Evolutionary conservation across 2,888 invertebrate species (phyloP).

Genomic region (Hecatera dysodea): DNA sequence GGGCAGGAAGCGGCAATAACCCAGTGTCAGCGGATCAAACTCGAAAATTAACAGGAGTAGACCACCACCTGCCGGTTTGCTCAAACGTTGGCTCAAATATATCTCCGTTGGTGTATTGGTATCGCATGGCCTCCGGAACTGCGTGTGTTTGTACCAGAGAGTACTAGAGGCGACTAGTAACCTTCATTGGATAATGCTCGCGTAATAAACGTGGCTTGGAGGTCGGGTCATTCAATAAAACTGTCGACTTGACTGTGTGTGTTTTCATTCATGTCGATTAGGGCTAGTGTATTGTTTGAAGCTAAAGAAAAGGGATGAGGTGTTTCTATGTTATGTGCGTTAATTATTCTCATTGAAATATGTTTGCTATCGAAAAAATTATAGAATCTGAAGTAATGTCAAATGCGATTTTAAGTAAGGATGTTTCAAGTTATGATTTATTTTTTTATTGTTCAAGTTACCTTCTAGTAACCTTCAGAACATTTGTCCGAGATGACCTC

Average conservation of each 20-base stretch:
- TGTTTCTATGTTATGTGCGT: not conserved
- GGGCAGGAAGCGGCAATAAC: slow-evolving; percentile 77
- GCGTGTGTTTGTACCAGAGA: slow-evolving; percentile 63
- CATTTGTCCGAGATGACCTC: slow-evolving; percentile 34
- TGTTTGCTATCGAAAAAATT: not conserved
- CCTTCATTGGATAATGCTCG: slow-evolving; percentile 69
- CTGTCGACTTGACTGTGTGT: slow-evolving; percentile 40
- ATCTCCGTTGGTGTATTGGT: slow-evolving; percentile 52
- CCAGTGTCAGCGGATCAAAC: slow-evolving; percentile 78
- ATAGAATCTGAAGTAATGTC: not conserved
- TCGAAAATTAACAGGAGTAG: slow-evolving; percentile 70
- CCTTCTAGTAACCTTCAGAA: slow-evolving; percentile 27
- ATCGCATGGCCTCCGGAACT: slow-evolving; percentile 46
- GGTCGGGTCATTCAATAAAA: slow-evolving; percentile 58
- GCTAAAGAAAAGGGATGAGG: not conserved
- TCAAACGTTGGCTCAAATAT: slow-evolving; percentile 64
- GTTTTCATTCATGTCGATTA: slow-evolving; percentile 55
- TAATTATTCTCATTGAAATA: slow-evolving; percentile 11
- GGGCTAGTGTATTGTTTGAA: slow-evolving; percentile 8
- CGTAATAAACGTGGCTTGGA: slow-evolving; percentile 61
- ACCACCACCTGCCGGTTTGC: slow-evolving; percentile 69
- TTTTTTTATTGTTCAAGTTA: slow-evolving; percentile 14
- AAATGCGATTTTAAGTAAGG: slow-evolving; percentile 1
- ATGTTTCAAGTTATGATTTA: not conserved
- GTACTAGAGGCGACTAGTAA: slow-evolving; percentile 70